A percentile compares a stretch with the other conserved stretches of the same genome.
Conservation (phyloP, 2,113 vertebrate species). For the Motacilla alba region DNA sequence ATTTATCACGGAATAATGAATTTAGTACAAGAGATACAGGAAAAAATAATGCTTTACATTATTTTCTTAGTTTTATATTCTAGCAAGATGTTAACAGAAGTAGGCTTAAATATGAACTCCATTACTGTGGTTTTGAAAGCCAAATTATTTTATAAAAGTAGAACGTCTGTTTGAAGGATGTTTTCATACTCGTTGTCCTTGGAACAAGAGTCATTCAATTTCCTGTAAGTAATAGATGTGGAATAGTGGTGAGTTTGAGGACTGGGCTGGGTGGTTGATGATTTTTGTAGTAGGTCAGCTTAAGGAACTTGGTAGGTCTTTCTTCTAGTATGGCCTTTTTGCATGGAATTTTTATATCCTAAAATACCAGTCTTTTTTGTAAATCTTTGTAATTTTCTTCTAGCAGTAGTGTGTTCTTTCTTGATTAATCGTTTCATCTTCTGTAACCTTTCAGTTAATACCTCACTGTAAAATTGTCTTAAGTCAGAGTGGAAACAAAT, state of each 20-base stretch:
- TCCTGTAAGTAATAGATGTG: not conserved
- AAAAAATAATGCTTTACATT: not conserved
- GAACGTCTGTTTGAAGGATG: not conserved
- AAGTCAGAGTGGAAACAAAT: not conserved
- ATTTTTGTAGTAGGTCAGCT: not conserved
- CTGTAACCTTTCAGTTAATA: not conserved
- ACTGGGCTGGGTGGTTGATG: not conserved
- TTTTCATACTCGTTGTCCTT: not conserved
- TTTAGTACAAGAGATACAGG: not conserved
- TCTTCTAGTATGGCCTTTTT: not conserved
- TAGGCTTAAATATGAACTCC: not conserved
- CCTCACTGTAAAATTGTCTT: accelerated
- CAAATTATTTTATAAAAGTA: not conserved
- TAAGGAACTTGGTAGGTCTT: not conserved
- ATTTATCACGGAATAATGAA: not conserved
- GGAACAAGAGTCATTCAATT: not conserved
- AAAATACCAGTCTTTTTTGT: not conserved
- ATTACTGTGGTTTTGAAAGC: not conserved
- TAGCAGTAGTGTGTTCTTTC: not conserved
- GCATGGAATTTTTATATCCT: not conserved
- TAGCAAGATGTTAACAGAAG: not conserved
- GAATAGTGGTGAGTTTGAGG: not conserved
- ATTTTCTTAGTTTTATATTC: not conserved
- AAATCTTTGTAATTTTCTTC: not conserved
- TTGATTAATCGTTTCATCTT: not conserved